Conservation (phyloP, 2,113 vertebrate species). For the Nannobrachium achirus region DNA sequence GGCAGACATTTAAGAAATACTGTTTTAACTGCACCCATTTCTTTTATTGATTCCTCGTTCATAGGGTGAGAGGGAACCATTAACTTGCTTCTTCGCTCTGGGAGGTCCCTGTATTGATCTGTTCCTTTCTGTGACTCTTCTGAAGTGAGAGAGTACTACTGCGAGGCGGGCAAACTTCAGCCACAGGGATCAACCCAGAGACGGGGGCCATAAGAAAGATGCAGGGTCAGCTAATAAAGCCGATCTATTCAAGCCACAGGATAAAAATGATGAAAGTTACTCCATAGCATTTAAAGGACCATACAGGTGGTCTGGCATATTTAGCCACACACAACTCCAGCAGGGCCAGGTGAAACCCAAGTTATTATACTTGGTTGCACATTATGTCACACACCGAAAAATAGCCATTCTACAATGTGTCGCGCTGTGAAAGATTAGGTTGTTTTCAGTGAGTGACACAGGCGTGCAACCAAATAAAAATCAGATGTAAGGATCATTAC, state of each 20-base stretch:
- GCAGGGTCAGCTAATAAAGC: background rate
- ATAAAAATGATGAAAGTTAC: conserved; percentile 16
- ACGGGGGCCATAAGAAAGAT: conserved; percentile 9
- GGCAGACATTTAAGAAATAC: conserved; percentile 33
- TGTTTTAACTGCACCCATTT: conserved; percentile 58
- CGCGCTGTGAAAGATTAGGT: no score
- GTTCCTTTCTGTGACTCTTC: conserved; percentile 32
- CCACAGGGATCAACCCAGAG: conserved; percentile 9
- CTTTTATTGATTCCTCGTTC: conserved; percentile 64
- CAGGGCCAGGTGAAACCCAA: no score
- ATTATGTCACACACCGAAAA: no score
- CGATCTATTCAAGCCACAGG: conserved; percentile 14
- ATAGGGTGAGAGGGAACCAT: conserved; percentile 55
- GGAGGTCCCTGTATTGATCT: conserved; percentile 65
- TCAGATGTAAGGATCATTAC: no score
- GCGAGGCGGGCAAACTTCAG: conserved; percentile 12
- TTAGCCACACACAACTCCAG: no score
- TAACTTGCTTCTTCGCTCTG: conserved; percentile 59
- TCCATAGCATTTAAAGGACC: no score
- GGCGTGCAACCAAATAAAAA: no score
- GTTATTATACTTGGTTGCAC: no score
- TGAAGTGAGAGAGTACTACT: conserved; percentile 18
- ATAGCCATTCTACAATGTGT: no score
- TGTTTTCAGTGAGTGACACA: no score
- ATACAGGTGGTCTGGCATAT: no score